Base-by-base conservation (phyloP, 2,888 invertebrate species). In the Cataglyphis livida region DNA sequence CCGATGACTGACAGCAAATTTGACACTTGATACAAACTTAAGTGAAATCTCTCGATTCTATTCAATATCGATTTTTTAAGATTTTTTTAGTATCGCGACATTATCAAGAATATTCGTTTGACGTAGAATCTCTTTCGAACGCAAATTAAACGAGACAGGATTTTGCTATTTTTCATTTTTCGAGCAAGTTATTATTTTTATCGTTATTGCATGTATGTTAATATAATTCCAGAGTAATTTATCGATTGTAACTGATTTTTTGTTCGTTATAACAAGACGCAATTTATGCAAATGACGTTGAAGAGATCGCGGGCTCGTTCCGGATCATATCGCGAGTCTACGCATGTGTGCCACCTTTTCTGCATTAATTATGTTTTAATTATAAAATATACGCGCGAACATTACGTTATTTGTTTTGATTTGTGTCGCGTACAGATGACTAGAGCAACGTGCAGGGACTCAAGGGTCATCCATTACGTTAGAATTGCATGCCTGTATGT, bases 331-430 rank as follows among this genome's bases (percentile, higher is more conserved):
- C 10, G 41, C 21, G 28, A 44, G 28, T 70, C 41, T 57, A 78
- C 59, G 57, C 59, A 38, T 21, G 71, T 71, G 28, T 48, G 41
- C 4, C 68, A 41, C 59, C 71, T 79, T 79, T 48, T 51, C 48
- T 71, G 44, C 32, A 71, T 79, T 71, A 79, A 71, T 79, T 70
- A 71, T 12, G 44, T 79, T 79, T 79, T 79, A 79, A 79, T 79
- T 48, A 79, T 79, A 71, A 79, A 71, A 71, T 79, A 71, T 71
- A 79, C 59, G 6, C 28, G 12, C 51, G 78, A 44, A 15, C 32
- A 35, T 38, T 41, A 57, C 44, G n/a, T 70, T 44, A 79, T 44
- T 71, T 59, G 71, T 71, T 59, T 59, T 71, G 25, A 79, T 71
- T 59, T 59, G 5, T 15, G 71, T 71, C 71, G 44, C 35, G 35